These are phyloP conservation scores for Solenopsis fugax DNA, from an alignment of 1,140 invertebrate genomes.

Conservation along the genomic window DNA sequence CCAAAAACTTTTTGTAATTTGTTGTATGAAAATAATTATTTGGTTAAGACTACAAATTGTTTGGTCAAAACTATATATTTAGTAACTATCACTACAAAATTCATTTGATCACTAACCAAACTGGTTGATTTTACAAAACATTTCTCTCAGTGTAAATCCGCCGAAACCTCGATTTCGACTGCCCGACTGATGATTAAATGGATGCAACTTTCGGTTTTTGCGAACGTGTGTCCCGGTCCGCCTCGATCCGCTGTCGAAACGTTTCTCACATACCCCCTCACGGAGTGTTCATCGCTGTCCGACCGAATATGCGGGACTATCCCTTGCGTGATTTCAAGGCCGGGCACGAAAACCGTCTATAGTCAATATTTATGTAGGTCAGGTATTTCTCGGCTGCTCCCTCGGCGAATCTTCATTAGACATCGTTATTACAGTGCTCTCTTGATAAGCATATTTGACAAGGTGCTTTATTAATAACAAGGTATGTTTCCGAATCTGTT, in stretches of 20 bases:
- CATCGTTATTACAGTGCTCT: slow-evolving; percentile 29
- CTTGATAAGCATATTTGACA: slow-evolving; percentile 51
- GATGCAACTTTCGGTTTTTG: background rate
- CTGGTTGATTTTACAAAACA: too few relatives aligned
- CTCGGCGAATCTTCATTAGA: slow-evolving; percentile 36
- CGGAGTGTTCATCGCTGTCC: background rate
- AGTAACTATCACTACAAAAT: too few relatives aligned
- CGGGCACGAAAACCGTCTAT: slow-evolving; percentile 7
- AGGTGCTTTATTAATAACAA: slow-evolving; percentile 33
- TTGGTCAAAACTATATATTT: too few relatives aligned
- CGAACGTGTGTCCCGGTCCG: too few relatives aligned
- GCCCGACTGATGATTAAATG: slow-evolving; percentile 8
- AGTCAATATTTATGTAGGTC: slow-evolving; percentile 57
- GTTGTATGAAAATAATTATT: too few relatives aligned
- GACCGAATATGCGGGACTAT: slow-evolving; percentile 30
- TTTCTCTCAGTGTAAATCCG: too few relatives aligned
- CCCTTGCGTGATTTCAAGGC: slow-evolving; percentile 47
- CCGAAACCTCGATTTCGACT: slow-evolving; percentile 3
- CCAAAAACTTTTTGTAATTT: too few relatives aligned
- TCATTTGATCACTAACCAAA: too few relatives aligned
- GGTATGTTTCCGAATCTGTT: slow-evolving; percentile 13
- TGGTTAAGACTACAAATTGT: too few relatives aligned
- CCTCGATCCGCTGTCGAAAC: background rate
- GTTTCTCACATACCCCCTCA: background rate
- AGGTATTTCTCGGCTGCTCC: slow-evolving; percentile 17